These are phyloP conservation scores for Parochlus steinenii DNA, from an alignment of 2,888 invertebrate genomes.

Conservation along the genomic window DNA sequence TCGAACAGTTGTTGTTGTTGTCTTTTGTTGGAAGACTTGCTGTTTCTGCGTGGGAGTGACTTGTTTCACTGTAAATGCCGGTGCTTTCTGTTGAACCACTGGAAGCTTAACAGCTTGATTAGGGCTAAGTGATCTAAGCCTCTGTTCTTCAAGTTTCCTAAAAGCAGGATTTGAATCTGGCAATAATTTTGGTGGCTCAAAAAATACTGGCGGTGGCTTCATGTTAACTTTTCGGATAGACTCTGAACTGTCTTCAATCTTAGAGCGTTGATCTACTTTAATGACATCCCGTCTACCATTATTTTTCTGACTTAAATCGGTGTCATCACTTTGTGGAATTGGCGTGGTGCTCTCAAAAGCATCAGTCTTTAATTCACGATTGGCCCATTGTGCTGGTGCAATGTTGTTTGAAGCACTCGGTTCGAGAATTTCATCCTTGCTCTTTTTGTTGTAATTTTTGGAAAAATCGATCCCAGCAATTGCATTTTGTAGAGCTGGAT, in stretches of 20 bases:
- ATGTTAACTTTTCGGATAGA: background rate
- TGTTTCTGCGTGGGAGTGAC: slow-evolving; percentile 31
- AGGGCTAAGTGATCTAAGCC: slow-evolving; percentile 1
- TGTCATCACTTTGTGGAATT: slow-evolving; percentile 3
- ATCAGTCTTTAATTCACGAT: too few relatives aligned
- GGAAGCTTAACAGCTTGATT: too few relatives aligned
- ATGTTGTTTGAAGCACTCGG: slow-evolving; percentile 6
- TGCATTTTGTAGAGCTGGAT: slow-evolving; percentile 11
- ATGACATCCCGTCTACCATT: slow-evolving; percentile 4
- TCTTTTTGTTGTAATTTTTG: slow-evolving; percentile 4
- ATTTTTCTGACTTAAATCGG: background rate
- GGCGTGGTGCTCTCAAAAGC: slow-evolving; percentile 3
- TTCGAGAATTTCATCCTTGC: slow-evolving; percentile 7
- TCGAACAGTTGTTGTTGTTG: slow-evolving; percentile 30
- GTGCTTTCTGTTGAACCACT: too few relatives aligned
- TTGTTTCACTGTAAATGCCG: slow-evolving; percentile 23
- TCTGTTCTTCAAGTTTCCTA: background rate
- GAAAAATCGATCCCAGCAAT: slow-evolving; percentile 7
- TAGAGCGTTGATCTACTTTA: too few relatives aligned
- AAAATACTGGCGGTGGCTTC: background rate
- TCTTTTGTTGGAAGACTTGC: slow-evolving; percentile 30
- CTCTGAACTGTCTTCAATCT: background rate
- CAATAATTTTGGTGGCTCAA: slow-evolving; percentile 6
- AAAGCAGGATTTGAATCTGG: slow-evolving; percentile 1
- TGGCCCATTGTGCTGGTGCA: slow-evolving; percentile 3